A percentile compares a stretch with the other conserved stretches of the same genome.
Evolutionary conservation across 2,888 invertebrate species (phyloP).

Genomic region (Venustoraphidia nigricollis): DNA sequence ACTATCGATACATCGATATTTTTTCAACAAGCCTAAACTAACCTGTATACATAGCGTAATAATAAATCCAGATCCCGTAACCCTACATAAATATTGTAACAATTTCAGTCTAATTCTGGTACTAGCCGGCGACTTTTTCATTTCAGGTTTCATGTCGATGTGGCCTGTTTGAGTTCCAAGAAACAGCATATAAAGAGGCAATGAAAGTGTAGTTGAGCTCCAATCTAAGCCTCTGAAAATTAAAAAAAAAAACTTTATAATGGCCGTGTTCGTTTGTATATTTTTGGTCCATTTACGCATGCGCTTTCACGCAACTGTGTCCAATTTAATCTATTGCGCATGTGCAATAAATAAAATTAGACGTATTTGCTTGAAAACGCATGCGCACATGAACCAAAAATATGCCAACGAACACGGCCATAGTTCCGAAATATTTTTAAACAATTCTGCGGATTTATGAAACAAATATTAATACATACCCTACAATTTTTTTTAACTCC

Average conservation of each 20-base stretch:
- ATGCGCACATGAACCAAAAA: no score
- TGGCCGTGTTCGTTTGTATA: no score
- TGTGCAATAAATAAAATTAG: no score
- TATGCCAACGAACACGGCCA: no score
- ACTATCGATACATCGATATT: no score
- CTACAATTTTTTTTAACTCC: conserved; percentile 63
- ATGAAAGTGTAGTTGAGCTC: conserved; percentile 49
- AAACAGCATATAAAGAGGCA: conserved; percentile 66
- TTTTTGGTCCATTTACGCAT: no score
- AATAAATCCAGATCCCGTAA: conserved; percentile 52
- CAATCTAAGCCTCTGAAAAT: conserved; percentile 58
- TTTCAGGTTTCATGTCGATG: conserved; percentile 38
- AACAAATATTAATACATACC: conserved; percentile 26
- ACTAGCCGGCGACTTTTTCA: conserved; percentile 62
- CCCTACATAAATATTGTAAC: conserved; percentile 64
- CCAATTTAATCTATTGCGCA: no score
- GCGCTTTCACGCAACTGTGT: no score
- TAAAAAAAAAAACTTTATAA: background rate
- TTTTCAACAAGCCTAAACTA: no score
- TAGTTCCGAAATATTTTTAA: no score
- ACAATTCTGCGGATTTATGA: no score
- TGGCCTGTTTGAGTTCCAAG: conserved; percentile 50
- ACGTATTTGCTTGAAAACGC: no score
- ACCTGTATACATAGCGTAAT: conserved; percentile 73
- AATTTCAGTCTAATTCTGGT: conserved; percentile 74